Evolutionary conservation across 2,113 vertebrate genomes (phyloP).

Genomic region (Xiphophorus hellerii): DNA sequence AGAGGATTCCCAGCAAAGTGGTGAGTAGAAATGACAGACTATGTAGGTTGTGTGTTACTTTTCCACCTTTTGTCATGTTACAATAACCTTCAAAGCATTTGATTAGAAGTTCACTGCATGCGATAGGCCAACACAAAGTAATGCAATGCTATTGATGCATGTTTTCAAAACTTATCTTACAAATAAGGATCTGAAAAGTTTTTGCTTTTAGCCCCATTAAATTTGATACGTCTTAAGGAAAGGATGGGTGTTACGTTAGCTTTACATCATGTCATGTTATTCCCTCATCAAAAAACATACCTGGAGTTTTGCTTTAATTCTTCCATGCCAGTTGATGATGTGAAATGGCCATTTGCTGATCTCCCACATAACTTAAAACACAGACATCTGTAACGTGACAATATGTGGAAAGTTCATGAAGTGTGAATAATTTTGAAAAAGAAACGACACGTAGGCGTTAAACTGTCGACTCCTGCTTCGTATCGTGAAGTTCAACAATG

Average conservation of each 20-base stretch:
- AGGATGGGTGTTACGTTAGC: no score
- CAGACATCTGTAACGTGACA: not conserved
- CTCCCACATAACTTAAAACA: not conserved
- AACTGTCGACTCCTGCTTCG: not conserved
- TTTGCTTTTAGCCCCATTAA: no score
- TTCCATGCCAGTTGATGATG: no score
- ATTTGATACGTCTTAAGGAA: no score
- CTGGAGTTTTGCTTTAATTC: no score
- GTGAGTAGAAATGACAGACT: slow-evolving; percentile 72
- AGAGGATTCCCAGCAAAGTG: slow-evolving; percentile 78
- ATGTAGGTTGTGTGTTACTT: not conserved
- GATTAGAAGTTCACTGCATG: not conserved
- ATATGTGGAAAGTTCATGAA: not conserved
- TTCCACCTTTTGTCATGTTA: not conserved
- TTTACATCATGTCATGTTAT: no score
- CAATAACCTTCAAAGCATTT: not conserved
- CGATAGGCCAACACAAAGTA: no score
- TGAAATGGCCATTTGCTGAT: no score
- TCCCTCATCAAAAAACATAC: no score
- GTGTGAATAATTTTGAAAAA: not conserved
- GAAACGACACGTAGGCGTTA: not conserved
- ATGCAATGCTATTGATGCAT: no score
- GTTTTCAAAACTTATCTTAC: no score
- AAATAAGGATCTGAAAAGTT: no score
- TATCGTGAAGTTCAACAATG: not conserved